phyloP scores from a whole-genome alignment of 2,113 vertebrate genomes.

The Rhipidura dahli region DNA sequence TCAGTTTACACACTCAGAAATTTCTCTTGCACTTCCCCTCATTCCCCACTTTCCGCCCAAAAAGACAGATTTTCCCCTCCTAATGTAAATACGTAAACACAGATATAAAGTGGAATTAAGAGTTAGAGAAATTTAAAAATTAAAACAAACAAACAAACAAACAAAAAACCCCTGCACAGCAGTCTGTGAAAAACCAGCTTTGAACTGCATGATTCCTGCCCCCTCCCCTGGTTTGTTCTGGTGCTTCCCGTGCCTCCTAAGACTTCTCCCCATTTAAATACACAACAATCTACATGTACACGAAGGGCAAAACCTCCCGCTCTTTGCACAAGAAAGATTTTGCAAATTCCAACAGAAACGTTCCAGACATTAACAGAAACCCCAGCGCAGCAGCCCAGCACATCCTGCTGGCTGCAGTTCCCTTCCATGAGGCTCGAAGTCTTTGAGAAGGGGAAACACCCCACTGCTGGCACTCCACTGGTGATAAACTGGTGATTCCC shows the following conservation, averaged over 20 bases:
- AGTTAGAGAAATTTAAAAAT: not conserved
- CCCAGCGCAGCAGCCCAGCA: not conserved
- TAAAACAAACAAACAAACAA: not conserved
- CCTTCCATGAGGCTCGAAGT: not conserved
- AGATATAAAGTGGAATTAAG: not conserved
- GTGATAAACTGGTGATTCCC: not conserved
- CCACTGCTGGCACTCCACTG: fast-evolving
- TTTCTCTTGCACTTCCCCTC: not conserved
- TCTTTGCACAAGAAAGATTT: conserved; percentile 5
- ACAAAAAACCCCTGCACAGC: fast-evolving
- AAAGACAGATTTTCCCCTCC: not conserved
- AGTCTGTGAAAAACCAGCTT: not conserved
- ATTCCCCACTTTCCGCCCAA: fast-evolving
- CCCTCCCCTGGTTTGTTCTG: not conserved
- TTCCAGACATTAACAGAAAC: not conserved
- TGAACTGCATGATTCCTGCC: not conserved
- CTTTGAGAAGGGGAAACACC: not conserved
- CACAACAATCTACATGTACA: not conserved
- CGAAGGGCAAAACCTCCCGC: not conserved
- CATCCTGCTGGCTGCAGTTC: not conserved
- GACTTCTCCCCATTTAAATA: not conserved
- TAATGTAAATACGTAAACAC: not conserved
- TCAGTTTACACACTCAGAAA: not conserved
- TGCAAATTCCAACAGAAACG: conserved; percentile 1
- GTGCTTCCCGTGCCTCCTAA: not conserved